phyloP scores from a whole-genome alignment of 2,113 vertebrate species.

The Oncorhynchus tshawytscha region DNA sequence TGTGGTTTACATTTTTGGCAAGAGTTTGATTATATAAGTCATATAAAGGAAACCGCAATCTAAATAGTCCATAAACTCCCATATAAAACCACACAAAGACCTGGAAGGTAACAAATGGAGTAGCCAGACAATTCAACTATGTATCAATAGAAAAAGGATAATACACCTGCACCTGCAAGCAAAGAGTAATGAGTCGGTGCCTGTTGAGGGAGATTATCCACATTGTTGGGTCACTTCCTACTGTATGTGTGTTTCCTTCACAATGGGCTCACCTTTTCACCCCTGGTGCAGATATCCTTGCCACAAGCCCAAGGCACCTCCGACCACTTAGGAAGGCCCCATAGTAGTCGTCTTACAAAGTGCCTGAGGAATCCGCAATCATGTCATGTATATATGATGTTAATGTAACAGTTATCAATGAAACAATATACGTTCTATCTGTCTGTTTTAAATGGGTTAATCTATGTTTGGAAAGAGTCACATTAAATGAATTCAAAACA shows the following conservation, averaged over 20 bases:
- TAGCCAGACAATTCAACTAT: slow-evolving; percentile 11
- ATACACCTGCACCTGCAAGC: slow-evolving; percentile 40
- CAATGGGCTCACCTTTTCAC: slow-evolving; percentile 60
- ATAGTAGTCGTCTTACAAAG: slow-evolving; percentile 13
- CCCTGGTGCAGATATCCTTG: slow-evolving; percentile 24
- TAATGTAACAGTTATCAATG: background rate
- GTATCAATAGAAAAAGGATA: background rate
- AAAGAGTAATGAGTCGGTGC: slow-evolving; percentile 33
- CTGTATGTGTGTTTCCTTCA: slow-evolving; percentile 15
- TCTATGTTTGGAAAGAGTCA: slow-evolving; percentile 23
- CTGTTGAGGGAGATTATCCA: slow-evolving; percentile 50
- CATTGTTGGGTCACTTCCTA: slow-evolving; percentile 39
- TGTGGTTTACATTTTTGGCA: background rate
- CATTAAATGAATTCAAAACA: slow-evolving; percentile 14
- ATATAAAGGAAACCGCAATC: slow-evolving; percentile 11
- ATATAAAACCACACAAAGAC: slow-evolving; percentile 36
- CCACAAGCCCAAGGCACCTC: slow-evolving; percentile 31
- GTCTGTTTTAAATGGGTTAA: slow-evolving; percentile 27
- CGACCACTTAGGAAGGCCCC: slow-evolving; percentile 33
- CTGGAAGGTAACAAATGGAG: slow-evolving; percentile 16
- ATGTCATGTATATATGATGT: background rate
- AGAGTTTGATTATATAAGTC: slow-evolving; percentile 14
- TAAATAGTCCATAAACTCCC: slow-evolving; percentile 19
- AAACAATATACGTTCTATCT: background rate
- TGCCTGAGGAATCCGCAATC: slow-evolving; percentile 10